A percentile compares a stretch with the other conserved stretches of the same genome.
phyloP scores from a whole-genome alignment of 2,888 invertebrate genomes.

The Celastrina argiolus region DNA sequence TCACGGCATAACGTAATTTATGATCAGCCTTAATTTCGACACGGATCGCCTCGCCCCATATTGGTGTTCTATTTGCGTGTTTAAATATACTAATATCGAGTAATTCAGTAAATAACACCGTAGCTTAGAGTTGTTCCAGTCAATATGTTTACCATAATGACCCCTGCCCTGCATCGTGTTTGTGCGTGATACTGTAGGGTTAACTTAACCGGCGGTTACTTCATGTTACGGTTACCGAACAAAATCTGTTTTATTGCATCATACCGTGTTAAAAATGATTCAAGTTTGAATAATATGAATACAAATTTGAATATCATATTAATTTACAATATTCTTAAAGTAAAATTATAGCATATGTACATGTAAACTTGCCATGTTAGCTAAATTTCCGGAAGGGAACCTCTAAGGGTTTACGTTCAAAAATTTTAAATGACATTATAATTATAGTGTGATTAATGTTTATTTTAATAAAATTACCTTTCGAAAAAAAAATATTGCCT shows the following conservation, averaged over 20 bases:
- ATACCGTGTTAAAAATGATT: background rate
- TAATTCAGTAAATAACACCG: constrained; percentile 65
- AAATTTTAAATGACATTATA: background rate
- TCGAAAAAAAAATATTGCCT: background rate
- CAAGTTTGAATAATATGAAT: background rate
- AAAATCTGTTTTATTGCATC: background rate
- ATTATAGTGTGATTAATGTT: background rate
- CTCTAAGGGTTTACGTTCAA: background rate
- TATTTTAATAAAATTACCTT: background rate
- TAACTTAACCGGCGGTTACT: constrained; percentile 33
- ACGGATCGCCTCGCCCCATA: constrained; percentile 43
- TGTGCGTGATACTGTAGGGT: constrained; percentile 63
- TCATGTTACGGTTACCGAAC: background rate
- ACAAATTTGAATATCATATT: background rate
- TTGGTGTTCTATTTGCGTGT: constrained; percentile 51
- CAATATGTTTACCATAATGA: constrained; percentile 54
- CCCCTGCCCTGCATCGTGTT: constrained; percentile 54
- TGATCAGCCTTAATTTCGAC: constrained; percentile 48
- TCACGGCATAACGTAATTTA: constrained; percentile 39
- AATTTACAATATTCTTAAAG: background rate
- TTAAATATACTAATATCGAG: constrained; percentile 62
- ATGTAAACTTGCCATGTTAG: background rate
- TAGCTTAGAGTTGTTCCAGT: constrained; percentile 59
- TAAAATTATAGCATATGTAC: background rate
- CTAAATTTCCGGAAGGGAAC: background rate